phyloP scores from a whole-genome alignment of 2,113 vertebrate species.

The Geococcyx californianus region DNA sequence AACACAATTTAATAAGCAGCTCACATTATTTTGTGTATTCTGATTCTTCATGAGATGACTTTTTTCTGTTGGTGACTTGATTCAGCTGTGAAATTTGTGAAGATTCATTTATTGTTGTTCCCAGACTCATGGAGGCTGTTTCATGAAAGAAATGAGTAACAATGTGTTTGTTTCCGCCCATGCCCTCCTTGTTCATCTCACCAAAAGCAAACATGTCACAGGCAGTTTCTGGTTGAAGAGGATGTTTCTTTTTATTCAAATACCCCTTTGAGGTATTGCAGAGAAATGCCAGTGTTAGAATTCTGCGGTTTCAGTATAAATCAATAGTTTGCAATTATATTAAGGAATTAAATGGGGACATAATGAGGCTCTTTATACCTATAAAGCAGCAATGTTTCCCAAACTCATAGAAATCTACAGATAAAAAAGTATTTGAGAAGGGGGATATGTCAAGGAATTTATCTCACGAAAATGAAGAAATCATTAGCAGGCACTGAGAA shows the following conservation, averaged over 20 bases:
- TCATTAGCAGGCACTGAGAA: neutral
- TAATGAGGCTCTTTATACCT: neutral
- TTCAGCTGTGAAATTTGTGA: neutral
- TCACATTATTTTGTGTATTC: neutral
- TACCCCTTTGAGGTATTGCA: neutral
- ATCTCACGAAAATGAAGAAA: neutral
- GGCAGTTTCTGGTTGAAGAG: neutral
- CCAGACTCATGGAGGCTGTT: neutral
- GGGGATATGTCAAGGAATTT: neutral
- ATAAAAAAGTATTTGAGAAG: neutral
- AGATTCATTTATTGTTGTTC: neutral
- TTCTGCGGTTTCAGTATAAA: neutral
- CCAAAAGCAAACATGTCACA: neutral
- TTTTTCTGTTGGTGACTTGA: neutral
- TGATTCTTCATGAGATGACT: neutral
- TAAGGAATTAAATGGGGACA: neutral
- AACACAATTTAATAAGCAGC: neutral
- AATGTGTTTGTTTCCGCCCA: neutral
- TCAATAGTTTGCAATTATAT: neutral
- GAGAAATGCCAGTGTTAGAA: neutral
- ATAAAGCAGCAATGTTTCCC: neutral
- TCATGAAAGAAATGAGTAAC: neutral
- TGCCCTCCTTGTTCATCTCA: neutral
- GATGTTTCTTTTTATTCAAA: neutral
- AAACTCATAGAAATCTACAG: neutral